Evolutionary conservation across 2,797 vertebrate species (phyloP).

Genomic region (Aphelocoma californica): DNA sequence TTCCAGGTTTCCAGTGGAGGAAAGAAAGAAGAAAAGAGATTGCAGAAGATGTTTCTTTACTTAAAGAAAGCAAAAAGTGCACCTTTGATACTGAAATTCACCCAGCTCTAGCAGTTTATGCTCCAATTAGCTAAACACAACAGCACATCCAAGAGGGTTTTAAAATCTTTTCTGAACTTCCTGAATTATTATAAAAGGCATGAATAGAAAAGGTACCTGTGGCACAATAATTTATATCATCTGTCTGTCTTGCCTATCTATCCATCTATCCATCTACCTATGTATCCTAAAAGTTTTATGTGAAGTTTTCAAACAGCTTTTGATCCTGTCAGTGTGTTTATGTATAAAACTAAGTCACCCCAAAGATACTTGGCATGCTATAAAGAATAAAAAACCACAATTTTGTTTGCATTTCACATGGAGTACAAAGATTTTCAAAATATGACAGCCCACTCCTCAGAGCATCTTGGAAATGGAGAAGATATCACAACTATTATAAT

Average conservation of each 20-base stretch:
- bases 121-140: neutral
- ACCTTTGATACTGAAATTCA: neutral
- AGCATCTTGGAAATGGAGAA: neutral
- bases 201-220: neutral
- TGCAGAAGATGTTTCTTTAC: neutral
- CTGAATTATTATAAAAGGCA: neutral
- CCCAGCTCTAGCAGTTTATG: neutral
- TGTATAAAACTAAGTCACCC: neutral
- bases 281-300: neutral
- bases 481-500: neutral
- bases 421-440: neutral
- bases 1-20: neutral
- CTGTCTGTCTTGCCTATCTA: neutral
- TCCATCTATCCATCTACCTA: too few relatives aligned
- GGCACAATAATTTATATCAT: neutral
- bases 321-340: neutral
- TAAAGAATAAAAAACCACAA: neutral
- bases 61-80: neutral
- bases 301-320: neutral
- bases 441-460: neutral
- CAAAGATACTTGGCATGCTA: neutral
- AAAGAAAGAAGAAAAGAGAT: neutral
- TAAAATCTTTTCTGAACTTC: neutral
- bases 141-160: neutral
- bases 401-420: neutral